Conservation (phyloP, 1,140 invertebrate genomes). For the Leptonema lineaticorne region DNA sequence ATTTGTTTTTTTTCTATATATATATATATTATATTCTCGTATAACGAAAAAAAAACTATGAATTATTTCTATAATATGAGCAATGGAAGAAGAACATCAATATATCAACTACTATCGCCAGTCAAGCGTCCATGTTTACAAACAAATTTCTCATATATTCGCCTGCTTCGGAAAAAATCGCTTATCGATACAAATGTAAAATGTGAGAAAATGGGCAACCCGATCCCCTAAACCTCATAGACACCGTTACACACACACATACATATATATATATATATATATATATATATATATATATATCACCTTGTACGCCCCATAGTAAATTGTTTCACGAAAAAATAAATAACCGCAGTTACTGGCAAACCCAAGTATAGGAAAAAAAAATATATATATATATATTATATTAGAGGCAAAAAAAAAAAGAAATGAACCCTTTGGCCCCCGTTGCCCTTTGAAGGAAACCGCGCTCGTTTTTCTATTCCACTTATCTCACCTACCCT, state of each 20-base stretch:
- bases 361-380: neutral
- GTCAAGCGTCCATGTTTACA: neutral
- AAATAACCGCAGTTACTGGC: slow-evolving; percentile 17
- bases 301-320: neutral
- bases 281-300: no score
- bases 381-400: neutral
- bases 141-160: slow-evolving; percentile 3
- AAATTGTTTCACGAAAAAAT: slow-evolving; percentile 21
- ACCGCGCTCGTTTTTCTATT: slow-evolving; percentile 14
- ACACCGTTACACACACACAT: no score
- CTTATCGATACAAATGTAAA: slow-evolving; percentile 5
- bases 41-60: no score
- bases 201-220: neutral
- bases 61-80: neutral
- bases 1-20: no score
- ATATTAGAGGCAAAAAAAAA: neutral
- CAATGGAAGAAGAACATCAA: neutral
- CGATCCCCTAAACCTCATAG: neutral
- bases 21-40: no score
- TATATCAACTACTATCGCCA: neutral
- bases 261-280: no score
- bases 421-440: slow-evolving; percentile 3
- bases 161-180: neutral
- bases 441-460: slow-evolving; percentile 9
- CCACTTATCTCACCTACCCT: slow-evolving; percentile 22